Conservation (phyloP, 1,140 invertebrate genomes). For the Carposina sasakii region DNA sequence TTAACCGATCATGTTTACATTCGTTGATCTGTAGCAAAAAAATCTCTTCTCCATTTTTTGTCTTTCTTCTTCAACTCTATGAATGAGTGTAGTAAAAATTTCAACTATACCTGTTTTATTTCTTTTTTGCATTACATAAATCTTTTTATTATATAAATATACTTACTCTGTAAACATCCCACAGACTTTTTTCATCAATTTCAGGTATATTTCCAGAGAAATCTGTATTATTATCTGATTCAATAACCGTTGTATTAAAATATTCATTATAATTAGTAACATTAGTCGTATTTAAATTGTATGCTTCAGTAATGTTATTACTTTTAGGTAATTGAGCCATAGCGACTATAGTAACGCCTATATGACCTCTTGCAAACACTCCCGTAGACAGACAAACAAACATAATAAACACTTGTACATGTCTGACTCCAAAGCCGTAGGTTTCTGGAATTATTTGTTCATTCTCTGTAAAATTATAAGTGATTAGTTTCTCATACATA, state of each 20-base stretch:
- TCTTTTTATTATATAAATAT: background rate
- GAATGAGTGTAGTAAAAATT: too few species aligned
- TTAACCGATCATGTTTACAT: too few species aligned
- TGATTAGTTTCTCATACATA: too few species aligned
- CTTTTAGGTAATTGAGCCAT: conserved; percentile 64
- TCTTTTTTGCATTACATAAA: background rate
- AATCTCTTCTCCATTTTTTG: too few species aligned
- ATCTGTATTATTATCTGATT: background rate
- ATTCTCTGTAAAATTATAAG: conserved; percentile 1
- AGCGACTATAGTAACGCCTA: conserved; percentile 78
- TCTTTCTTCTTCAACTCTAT: too few species aligned
- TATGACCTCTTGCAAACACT: conserved; percentile 75
- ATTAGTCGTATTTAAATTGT: conserved; percentile 3
- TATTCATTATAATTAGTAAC: background rate
- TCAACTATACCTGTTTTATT: too few species aligned
- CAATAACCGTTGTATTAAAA: background rate
- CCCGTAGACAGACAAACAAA: conserved; percentile 75
- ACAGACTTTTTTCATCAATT: background rate
- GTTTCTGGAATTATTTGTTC: conserved; percentile 6
- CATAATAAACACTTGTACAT: conserved; percentile 74
- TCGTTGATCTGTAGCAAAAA: too few species aligned
- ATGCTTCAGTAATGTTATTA: background rate
- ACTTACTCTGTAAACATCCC: conserved; percentile 12
- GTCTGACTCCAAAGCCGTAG: conserved; percentile 69
- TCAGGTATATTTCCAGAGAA: background rate